Percentiles rank a stretch among this genome's conserved stretches.
Conservation (phyloP, 1,140 invertebrate species). For the Anastrepha ludens region DNA sequence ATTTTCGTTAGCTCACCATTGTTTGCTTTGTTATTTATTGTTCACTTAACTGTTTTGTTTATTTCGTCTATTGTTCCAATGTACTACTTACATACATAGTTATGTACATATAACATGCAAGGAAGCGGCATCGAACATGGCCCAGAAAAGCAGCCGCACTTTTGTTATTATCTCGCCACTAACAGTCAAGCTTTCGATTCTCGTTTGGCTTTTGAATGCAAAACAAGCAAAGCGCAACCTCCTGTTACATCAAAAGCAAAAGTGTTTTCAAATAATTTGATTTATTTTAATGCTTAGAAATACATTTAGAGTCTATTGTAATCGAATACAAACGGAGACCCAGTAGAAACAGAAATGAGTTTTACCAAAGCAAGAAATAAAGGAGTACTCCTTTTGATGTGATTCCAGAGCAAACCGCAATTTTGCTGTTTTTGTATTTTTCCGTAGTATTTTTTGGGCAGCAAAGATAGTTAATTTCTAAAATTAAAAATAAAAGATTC, state of each 20-base stretch:
- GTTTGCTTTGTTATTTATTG: slow-evolving; percentile 31
- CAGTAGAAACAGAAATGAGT: too few species aligned
- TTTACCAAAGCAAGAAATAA: too few species aligned
- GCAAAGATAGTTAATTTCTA: too few species aligned
- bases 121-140: too few species aligned
- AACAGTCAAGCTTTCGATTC: neutral
- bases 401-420: too few species aligned
- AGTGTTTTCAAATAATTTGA: slow-evolving; percentile 26
- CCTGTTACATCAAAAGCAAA: neutral
- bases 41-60: neutral
- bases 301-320: neutral
- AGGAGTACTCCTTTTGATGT: too few species aligned
- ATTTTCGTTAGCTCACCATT: neutral
- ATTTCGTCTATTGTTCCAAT: slow-evolving; percentile 31
- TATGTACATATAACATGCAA: too few species aligned
- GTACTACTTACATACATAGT: neutral
- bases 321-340: too few species aligned
- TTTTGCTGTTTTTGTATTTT: too few species aligned
- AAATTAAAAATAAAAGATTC: too few species aligned
- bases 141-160: neutral
- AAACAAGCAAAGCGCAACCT: neutral
- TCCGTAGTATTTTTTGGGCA: too few species aligned
- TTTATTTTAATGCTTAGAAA: neutral
- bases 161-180: neutral
- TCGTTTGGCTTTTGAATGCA: neutral